Evolutionary conservation across 2,797 vertebrate genomes (phyloP).

Genomic region (Manis crassicaudata): DNA sequence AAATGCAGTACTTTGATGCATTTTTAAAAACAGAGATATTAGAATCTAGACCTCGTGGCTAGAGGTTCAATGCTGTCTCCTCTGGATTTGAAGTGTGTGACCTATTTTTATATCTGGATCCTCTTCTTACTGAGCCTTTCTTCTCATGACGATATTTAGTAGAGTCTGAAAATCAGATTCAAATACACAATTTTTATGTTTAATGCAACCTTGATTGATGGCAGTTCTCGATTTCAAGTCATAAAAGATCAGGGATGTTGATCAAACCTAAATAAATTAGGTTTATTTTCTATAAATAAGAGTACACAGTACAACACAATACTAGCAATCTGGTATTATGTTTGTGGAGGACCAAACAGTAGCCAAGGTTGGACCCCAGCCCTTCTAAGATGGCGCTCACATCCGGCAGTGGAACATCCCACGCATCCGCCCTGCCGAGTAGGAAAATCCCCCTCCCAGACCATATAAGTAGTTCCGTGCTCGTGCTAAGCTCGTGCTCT

Average conservation of each 20-base stretch:
- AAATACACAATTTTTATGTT: not conserved
- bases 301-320: not conserved
- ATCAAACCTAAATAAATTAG: not conserved
- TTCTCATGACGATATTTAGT: not conserved
- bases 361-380: no score
- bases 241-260: not conserved
- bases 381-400: no score
- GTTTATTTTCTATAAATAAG: not conserved
- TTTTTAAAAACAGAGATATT: not conserved
- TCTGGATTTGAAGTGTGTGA: not conserved
- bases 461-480: no score
- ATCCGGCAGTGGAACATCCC: no score
- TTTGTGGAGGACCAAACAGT: no score
- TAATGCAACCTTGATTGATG: not conserved
- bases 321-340: not conserved
- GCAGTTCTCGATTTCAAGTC: not conserved
- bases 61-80: not conserved
- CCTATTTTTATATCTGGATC: not conserved
- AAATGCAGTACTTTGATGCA: not conserved
- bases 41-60: not conserved
- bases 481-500: no score
- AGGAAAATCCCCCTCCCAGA: no score
- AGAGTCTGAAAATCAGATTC: not conserved
- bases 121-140: not conserved
- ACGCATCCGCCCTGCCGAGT: no score